Evolutionary conservation across 2,888 invertebrate species (phyloP).

Genomic region (Itoplectis maculator): DNA sequence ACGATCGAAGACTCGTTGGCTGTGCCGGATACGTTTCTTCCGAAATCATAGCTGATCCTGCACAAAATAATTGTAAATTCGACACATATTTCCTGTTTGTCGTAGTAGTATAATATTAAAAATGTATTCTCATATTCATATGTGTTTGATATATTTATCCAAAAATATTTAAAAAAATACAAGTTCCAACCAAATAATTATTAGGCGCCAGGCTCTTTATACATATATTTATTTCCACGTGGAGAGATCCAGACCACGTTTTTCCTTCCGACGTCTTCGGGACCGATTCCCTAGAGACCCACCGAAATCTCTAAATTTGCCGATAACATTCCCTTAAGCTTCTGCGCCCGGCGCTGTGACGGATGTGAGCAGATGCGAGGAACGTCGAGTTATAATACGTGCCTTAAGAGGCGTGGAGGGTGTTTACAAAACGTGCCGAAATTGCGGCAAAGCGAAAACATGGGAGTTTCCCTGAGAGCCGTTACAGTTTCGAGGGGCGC

Average conservation of each 20-base stretch:
- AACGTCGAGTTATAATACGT: conserved; percentile 65
- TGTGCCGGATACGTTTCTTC: not conserved
- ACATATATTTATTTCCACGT: no score
- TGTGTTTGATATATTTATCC: no score
- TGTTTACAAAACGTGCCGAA: conserved; percentile 82
- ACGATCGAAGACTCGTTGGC: not conserved
- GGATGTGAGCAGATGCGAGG: conserved; percentile 75
- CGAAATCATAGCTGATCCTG: not conserved
- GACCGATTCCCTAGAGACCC: conserved; percentile 46
- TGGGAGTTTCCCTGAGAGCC: conserved; percentile 37
- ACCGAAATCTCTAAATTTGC: conserved; percentile 72
- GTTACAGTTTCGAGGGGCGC: conserved; percentile 39
- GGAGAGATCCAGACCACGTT: not conserved
- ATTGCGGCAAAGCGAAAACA: conserved; percentile 71
- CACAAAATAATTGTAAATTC: no score
- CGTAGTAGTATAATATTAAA: no score
- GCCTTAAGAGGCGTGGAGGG: conserved; percentile 72
- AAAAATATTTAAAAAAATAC: no score
- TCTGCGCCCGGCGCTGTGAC: conserved; percentile 55
- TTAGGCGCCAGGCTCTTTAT: no score
- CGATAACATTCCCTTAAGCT: conserved; percentile 68
- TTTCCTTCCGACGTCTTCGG: not conserved
- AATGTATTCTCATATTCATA: no score
- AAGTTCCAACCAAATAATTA: no score
- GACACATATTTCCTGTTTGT: no score